phyloP scores from a whole-genome alignment of 2,113 vertebrate species.

The Sapayoa aenigma region DNA sequence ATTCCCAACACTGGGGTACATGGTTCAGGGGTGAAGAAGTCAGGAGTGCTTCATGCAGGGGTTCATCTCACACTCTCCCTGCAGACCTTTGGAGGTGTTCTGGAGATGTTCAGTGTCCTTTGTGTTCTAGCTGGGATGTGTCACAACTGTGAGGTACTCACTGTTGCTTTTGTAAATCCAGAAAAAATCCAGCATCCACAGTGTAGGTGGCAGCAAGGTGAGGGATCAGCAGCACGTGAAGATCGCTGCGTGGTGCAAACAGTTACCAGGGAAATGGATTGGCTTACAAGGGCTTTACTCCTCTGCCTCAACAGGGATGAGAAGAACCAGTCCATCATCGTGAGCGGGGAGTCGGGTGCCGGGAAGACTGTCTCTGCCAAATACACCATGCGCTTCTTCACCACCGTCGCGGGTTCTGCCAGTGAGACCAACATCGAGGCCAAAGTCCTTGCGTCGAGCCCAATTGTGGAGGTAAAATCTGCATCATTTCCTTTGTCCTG shows the following conservation, averaged over 20 bases:
- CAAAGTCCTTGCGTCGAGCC: constrained; percentile 91
- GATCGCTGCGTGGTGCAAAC: fast-evolving
- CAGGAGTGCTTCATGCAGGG: neutral
- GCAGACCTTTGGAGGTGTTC: neutral
- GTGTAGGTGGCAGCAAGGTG: fast-evolving
- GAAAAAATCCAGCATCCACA: neutral
- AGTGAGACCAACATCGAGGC: constrained; percentile 88
- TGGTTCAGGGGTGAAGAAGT: neutral
- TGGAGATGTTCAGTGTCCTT: neutral
- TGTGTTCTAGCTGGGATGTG: fast-evolving
- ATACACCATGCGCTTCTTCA: constrained; percentile 92
- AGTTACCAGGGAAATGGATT: fast-evolving
- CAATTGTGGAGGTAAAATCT: constrained; percentile 92
- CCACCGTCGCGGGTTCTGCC: constrained; percentile 87
- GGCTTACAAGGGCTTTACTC: neutral
- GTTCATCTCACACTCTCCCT: fast-evolving
- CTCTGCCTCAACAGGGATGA: constrained; percentile 80
- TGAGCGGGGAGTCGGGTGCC: constrained; percentile 93
- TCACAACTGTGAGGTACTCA: fast-evolving
- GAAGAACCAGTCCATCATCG: constrained; percentile 97
- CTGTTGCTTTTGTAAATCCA: fast-evolving
- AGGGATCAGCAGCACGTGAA: fast-evolving
- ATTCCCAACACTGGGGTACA: fast-evolving
- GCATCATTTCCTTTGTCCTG: too few relatives aligned
- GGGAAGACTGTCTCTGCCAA: constrained; percentile 97